Conservation (phyloP, 23 tunicate genomes). For the Pegea sp. region DNA sequence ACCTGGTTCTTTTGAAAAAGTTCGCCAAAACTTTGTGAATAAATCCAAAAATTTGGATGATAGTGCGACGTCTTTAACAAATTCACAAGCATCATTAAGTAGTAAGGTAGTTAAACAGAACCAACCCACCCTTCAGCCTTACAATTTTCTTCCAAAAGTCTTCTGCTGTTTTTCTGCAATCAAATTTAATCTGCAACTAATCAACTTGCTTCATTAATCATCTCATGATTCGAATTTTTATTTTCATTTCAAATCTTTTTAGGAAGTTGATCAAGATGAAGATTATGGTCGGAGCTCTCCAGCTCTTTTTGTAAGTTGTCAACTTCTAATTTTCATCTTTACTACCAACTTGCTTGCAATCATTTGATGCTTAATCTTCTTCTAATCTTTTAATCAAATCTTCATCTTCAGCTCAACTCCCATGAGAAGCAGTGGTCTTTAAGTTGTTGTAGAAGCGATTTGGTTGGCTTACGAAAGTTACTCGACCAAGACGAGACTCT, state of each 20-base stretch:
- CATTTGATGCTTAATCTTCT: no score
- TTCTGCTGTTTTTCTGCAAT: no score
- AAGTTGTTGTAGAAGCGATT: constrained; percentile 23
- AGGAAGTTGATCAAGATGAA: constrained; percentile 25
- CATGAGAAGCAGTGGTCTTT: constrained; percentile 59
- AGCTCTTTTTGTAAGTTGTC: constrained; percentile 13
- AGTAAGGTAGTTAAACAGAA: constrained; percentile 36
- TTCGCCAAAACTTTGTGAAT: constrained; percentile 34
- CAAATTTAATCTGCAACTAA: no score
- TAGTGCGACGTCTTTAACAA: constrained; percentile 29
- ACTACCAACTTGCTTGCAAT: no score
- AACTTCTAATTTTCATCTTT: no score
- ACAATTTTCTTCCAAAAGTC: no score
- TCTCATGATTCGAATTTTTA: no score
- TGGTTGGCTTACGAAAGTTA: constrained; percentile 60
- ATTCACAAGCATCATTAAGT: constrained; percentile 51
- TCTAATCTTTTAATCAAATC: no score
- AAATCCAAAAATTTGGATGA: constrained; percentile 19
- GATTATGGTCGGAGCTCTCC: constrained; percentile 20
- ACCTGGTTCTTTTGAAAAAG: constrained; percentile 66
- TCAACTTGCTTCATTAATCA: no score
- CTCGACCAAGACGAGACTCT: constrained; percentile 35
- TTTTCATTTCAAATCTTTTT: no score
- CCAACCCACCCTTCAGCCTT: no score
- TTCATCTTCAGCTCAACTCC: no score